These are phyloP conservation scores for Mobula birostris DNA, from an alignment of 2,113 vertebrate species.

Conservation along the genomic window DNA sequence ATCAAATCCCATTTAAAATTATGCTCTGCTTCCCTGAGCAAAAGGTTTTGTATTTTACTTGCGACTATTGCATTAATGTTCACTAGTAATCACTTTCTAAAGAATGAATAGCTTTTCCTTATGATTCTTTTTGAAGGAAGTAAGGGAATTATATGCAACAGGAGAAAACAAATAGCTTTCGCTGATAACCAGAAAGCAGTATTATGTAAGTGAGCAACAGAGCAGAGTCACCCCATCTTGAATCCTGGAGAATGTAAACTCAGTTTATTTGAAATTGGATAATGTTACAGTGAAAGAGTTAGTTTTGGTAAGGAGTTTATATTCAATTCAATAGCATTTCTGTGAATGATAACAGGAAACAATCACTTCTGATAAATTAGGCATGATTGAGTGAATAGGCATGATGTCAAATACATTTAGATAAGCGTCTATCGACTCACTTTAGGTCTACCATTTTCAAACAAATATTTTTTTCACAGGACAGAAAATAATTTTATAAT, in stretches of 20 bases:
- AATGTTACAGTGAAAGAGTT: not conserved
- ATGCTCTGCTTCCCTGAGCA: not conserved
- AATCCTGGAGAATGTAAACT: not conserved
- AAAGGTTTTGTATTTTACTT: not conserved
- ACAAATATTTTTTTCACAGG: not conserved
- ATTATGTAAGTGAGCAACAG: not conserved
- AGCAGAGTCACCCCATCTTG: not conserved
- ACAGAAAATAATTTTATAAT: not conserved
- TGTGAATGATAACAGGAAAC: not conserved
- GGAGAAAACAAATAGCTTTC: not conserved
- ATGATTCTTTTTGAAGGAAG: not conserved
- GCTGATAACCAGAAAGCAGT: not conserved
- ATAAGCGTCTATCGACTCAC: not conserved
- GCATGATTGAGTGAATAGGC: not conserved
- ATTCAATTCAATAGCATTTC: not conserved
- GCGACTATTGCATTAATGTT: not conserved
- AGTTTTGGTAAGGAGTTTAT: not conserved
- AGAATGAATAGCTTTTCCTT: not conserved
- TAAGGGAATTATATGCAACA: not conserved
- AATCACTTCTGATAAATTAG: not conserved
- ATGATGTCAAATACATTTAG: not conserved
- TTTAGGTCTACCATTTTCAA: slow-evolving; percentile 3
- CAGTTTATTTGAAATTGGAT: not conserved
- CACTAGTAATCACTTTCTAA: not conserved
- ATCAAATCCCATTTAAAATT: not conserved